Evolutionary conservation across 2,113 vertebrate genomes (phyloP), one percentile per base, ranked within the genome.

Genomic region (Lota lota): DNA sequence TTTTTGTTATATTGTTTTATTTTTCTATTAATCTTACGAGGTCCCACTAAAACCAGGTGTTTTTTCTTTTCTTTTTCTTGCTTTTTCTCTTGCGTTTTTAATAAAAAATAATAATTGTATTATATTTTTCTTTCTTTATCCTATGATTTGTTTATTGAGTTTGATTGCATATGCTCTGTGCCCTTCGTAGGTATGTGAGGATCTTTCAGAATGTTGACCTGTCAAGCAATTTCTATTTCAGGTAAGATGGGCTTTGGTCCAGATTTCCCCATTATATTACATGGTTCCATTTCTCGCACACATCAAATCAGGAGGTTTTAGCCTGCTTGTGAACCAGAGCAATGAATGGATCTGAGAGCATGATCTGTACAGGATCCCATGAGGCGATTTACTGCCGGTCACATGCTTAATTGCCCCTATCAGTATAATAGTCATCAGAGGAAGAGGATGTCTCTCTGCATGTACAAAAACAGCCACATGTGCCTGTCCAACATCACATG

Each of bases 171-270:
- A 3, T n/a, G 1, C 56, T 66, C 68, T 66, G 68, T 4, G 53
- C 76, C 77, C 84, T 71, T 66, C 59, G 8, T 81, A 98, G 97
- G 85, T 99, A 99, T 76, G 89, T 97, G 73, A 92, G 95, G 73
- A 95, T 99, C 77, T 99, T 99, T 91, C 97, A 99, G 90, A 99
- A 98, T 72, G 96, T 98, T 68, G 97, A 99, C 73, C 92, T 99
- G 12, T 99, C 97, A 61, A 99, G 97, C 85, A 99, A 99, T 85
- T 99, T 99, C 89, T 99, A 98, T 83, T 99, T 99, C 83, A 99
- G 97, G 97, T 98, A 91, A 80, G 70, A 12, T 15, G 40, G 22
- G 36, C 36, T n/a, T 33, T 33, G 28, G 28, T 33, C 28, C 28
- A 33, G n/a, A n/a, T n/a, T n/a, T 14, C 40, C 40, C 8, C 7